Evolutionary conservation across 2,113 vertebrate species (phyloP).

Genomic region (Monopterus albus): DNA sequence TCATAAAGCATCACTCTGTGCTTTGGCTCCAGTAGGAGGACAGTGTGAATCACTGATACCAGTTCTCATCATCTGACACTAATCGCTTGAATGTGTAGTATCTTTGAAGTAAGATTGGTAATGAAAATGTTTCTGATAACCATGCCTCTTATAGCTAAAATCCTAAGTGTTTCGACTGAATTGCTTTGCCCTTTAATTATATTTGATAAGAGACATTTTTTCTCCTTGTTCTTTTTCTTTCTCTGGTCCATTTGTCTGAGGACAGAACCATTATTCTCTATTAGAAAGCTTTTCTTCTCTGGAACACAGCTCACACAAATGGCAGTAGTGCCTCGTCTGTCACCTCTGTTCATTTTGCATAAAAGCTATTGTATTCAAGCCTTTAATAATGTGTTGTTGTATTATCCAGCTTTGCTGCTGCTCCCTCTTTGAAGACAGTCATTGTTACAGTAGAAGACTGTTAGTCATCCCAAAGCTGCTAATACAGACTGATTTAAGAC

Average conservation of each 20-base stretch:
- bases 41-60: not conserved
- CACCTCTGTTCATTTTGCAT: slow-evolving; percentile 55
- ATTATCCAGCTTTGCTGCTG: slow-evolving; percentile 29
- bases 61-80: slow-evolving; percentile 1
- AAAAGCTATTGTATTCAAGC: slow-evolving; percentile 56
- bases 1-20: not conserved
- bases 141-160: not conserved
- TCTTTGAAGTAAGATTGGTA: not conserved
- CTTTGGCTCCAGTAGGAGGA: not conserved
- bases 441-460: slow-evolving; percentile 38
- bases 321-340: slow-evolving; percentile 41
- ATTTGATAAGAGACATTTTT: slow-evolving; percentile 2
- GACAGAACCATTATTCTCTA: slow-evolving; percentile 52
- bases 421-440: slow-evolving; percentile 43
- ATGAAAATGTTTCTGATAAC: slow-evolving; percentile 1
- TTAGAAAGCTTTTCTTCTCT: slow-evolving; percentile 51
- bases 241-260: slow-evolving; percentile 50
- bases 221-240: slow-evolving; percentile 2
- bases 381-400: slow-evolving; percentile 48
- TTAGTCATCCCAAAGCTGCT: slow-evolving; percentile 39
- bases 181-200: slow-evolving; percentile 6
- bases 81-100: not conserved
- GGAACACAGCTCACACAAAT: slow-evolving; percentile 46
- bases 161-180: not conserved
- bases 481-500: slow-evolving; percentile 5